Base-by-base conservation (phyloP, 2,113 vertebrate genomes). In the Nycticebus coucang region DNA sequence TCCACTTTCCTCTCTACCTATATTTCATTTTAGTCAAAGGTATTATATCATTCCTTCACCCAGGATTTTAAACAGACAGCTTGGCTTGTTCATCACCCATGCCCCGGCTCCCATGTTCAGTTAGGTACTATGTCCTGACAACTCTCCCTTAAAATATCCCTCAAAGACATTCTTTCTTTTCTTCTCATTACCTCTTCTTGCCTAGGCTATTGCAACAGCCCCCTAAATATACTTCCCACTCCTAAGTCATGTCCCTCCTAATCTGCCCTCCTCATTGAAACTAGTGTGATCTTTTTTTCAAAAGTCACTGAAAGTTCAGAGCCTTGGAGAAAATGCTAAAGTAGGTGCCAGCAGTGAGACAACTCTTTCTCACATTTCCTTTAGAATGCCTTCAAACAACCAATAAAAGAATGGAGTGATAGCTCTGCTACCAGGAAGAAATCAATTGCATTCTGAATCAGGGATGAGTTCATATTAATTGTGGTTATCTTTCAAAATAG, bases 311-410 rank as follows among this genome's bases (percentile, higher is more conserved):
- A 41, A 60, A 89, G 50, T 55, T 94, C 19, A 33, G 69, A 94
- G 62, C 15, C 72, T 53, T 10, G 0, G 35, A 62, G 57, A 55
- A 94, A 93, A 89, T 4, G 22, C 79, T 87, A 66, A 12, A 45
- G 57, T n/a, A 9, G 33, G 78, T 14, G 8, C 5, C 62, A 59
- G 45, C 8, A 35, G 50, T 57, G 53, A 71, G 17, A 45, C 89
- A 89, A 41, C 3, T 21, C 33, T 59, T n/a, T 75, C 78, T 26
- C 1, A 0, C 87, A 87, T 53, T 55, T 77, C 41, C 85, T 91
- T 94, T 93, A 87, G 79, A 95, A 94, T 35, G 64, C 75, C 45
- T 45, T 64, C 55, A 72, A 78, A 77, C 77, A 83, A n/a, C 74
- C 86, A 91, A 33, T 41, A 19, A 75, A 24, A 85, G 78, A 79